Percentiles rank a stretch among this genome's conserved stretches.
These are phyloP conservation scores for Vireo altiloquus DNA, from an alignment of 2,113 vertebrate species.

Conservation along the genomic window DNA sequence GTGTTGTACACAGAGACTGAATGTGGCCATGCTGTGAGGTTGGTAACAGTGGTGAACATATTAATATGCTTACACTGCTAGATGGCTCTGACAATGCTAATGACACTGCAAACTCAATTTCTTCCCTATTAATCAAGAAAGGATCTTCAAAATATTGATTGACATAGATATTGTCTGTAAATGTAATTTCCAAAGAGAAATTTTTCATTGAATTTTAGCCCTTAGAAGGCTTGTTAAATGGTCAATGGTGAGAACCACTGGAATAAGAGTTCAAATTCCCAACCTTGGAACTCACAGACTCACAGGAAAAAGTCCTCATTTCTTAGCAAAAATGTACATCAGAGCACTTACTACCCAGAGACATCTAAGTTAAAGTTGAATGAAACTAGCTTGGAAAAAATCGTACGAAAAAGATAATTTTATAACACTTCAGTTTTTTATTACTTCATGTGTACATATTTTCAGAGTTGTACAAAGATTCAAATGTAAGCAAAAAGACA, in stretches of 20 bases:
- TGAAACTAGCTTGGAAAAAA: not conserved
- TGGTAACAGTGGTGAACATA: not conserved
- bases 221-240: not conserved
- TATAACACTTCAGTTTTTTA: not conserved
- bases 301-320: rapidly evolving
- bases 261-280: not conserved
- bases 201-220: not conserved
- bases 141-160: not conserved
- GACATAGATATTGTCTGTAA: not conserved
- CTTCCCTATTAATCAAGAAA: not conserved
- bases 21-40: not conserved
- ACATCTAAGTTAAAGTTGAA: not conserved
- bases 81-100: not conserved
- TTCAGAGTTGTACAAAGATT: not conserved
- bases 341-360: not conserved
- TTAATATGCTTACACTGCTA: not conserved
- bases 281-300: not conserved
- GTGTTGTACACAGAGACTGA: not conserved
- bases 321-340: not conserved
- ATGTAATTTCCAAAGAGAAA: not conserved
- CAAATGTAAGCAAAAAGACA: not conserved
- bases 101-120: not conserved
- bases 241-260: not conserved
- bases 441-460: not conserved
- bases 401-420: not conserved